Evolutionary conservation across 2,113 vertebrate species (phyloP), one percentile per base, ranked within the genome.

Genomic region (Formicarius rufipectus): DNA sequence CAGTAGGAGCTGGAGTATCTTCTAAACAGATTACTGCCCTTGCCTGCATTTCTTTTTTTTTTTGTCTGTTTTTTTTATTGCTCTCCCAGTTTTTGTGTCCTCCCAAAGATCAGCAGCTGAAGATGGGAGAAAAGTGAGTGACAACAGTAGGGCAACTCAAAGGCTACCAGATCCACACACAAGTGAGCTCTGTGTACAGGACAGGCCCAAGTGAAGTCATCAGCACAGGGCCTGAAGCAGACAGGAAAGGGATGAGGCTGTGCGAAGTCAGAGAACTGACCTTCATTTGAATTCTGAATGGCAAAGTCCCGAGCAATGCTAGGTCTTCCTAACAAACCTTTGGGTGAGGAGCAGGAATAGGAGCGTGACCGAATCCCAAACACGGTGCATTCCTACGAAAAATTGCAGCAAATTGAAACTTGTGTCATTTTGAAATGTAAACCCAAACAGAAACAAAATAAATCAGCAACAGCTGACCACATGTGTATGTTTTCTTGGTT

Each of bases 261-360:
- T 20, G 16, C n/a, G 77, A 85, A 72, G 24, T 50, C 11, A 35
- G 18, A 39, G n/a, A 33, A 97, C 99, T 98, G 94, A 99, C 99
- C 99, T 75, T 98, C 98, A 69, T 74, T 97, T 53, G 96, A 91
- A 75, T 97, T 97, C 28, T 95, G 93, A 53, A 77, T 78, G 55
- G 97, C 23, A 3, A 98, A 98, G 42, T 99, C 98, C 10, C 64
- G 97, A 64, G 92, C 44, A 77, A 98, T 90, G 18, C 95, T 96
- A 42, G 97, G 67, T 59, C 98, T 98, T 92, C 97, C 97, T 53
- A 98, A 90, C 55, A 97, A 98, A 93, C 98, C 97, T 98, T 99
- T 99, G 39, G 99, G 97, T 0, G 99, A 98, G 5, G 99, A 99
- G 97, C 98, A 99, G 64, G 99, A 99, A 88, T 99, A 99, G 10